A percentile compares a stretch with the other conserved stretches of the same genome.
These are phyloP conservation scores for Therioaphis trifolii DNA, from an alignment of 2,888 invertebrate species.

Conservation along the genomic window DNA sequence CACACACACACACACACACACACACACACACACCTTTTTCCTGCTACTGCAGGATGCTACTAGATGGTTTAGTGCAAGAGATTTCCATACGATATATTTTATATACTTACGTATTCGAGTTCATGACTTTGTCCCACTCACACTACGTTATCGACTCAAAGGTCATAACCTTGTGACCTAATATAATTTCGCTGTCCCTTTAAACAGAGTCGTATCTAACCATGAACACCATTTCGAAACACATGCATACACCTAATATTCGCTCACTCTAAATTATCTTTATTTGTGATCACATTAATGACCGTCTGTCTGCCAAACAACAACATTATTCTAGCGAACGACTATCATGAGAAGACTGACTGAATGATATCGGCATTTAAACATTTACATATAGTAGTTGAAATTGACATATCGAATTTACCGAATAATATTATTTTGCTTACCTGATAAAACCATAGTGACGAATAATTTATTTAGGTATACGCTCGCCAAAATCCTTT, in stretches of 20 bases:
- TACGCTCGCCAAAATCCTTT: no score
- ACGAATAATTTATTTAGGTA: background rate
- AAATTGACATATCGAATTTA: background rate
- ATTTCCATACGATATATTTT: background rate
- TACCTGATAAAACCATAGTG: background rate
- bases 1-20: background rate
- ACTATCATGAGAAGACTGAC: background rate
- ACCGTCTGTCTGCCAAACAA: background rate
- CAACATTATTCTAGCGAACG: background rate
- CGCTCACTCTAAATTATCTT: no score
- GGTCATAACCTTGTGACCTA: conserved; percentile 43
- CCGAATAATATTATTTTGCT: background rate
- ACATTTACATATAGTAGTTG: background rate
- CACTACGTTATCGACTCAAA: conserved; percentile 4
- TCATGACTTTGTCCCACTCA: conserved; percentile 6
- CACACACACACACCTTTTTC: background rate
- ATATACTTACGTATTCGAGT: background rate
- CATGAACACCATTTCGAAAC: background rate
- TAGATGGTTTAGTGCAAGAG: background rate
- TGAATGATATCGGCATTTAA: background rate
- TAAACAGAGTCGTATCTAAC: background rate
- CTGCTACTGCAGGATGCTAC: no score
- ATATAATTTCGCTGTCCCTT: conserved; percentile 29
- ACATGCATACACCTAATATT: background rate
- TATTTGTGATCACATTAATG: background rate